Evolutionary conservation across 2,113 vertebrate genomes (phyloP).

Genomic region (Chitala chitala): DNA sequence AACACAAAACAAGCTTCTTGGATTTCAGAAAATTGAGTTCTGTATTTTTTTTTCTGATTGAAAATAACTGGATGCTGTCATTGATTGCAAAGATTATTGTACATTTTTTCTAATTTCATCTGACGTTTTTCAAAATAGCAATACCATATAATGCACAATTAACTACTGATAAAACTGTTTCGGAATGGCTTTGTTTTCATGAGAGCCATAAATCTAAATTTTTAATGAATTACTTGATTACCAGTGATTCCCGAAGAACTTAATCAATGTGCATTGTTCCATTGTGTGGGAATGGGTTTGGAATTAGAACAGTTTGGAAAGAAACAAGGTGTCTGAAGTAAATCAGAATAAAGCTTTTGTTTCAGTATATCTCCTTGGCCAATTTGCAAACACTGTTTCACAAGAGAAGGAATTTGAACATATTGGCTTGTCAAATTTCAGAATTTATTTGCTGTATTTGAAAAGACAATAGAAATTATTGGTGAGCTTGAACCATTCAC

Average conservation of each 20-base stretch:
- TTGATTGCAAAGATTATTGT: no score
- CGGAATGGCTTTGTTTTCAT: background rate
- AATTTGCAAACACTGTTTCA: background rate
- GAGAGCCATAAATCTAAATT: background rate
- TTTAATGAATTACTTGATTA: background rate
- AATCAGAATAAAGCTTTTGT: background rate
- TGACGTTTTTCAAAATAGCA: no score
- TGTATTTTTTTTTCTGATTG: background rate
- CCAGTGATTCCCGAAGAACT: background rate
- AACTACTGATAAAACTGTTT: background rate
- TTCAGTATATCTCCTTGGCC: background rate
- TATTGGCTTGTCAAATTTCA: no score
- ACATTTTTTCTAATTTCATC: no score
- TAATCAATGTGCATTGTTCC: background rate
- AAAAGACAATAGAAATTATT: no score
- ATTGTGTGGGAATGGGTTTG: background rate
- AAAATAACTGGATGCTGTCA: no score
- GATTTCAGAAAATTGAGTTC: background rate
- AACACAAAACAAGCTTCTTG: background rate
- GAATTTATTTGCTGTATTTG: no score
- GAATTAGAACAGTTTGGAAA: background rate
- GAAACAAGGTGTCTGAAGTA: background rate
- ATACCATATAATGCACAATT: no score
- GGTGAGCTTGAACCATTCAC: no score
- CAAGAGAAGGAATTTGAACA: background rate